phyloP scores from a whole-genome alignment of 2,888 invertebrate species.

The Norana najaformis region DNA sequence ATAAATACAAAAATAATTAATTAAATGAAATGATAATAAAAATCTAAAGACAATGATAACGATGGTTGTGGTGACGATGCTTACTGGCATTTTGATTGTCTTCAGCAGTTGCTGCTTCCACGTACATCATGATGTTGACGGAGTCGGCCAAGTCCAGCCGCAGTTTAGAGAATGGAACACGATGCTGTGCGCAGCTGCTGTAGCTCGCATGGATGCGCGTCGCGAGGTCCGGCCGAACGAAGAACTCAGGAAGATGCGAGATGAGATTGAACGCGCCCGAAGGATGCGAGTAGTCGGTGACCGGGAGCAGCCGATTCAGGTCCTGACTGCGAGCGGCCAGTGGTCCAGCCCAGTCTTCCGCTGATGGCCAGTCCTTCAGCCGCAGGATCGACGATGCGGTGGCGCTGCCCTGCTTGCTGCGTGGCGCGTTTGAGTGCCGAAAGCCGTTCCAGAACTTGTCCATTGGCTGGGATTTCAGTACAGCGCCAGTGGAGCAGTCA shows the following conservation, averaged over 20 bases:
- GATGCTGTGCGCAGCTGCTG: slow-evolving; percentile 65
- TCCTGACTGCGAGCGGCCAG: slow-evolving; percentile 10
- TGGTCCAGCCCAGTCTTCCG: slow-evolving; percentile 24
- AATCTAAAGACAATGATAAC: neutral
- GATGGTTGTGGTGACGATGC: neutral
- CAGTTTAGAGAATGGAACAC: slow-evolving; percentile 22
- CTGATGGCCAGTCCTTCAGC: slow-evolving; percentile 33
- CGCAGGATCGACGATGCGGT: neutral
- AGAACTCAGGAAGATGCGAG: slow-evolving; percentile 85
- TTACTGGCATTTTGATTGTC: slow-evolving; percentile 26
- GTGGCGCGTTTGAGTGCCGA: neutral
- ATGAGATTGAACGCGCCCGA: slow-evolving; percentile 86
- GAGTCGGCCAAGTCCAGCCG: slow-evolving; percentile 25
- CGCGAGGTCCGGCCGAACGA: slow-evolving; percentile 88
- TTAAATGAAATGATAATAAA: neutral
- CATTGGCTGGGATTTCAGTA: slow-evolving; percentile 68
- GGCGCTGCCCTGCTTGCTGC: slow-evolving; percentile 9
- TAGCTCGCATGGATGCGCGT: slow-evolving; percentile 99
- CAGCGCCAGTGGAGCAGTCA: slow-evolving; percentile 86
- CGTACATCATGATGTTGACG: slow-evolving; percentile 31
- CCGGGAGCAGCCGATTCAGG: slow-evolving; percentile 66
- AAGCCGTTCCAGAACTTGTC: slow-evolving; percentile 32
- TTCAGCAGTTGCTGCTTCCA: slow-evolving; percentile 28
- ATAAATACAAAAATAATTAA: neutral
- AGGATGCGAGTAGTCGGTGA: slow-evolving; percentile 87